These are phyloP conservation scores for Coccyzus lansbergi DNA, from an alignment of 2,797 vertebrate species.

Conservation along the genomic window DNA sequence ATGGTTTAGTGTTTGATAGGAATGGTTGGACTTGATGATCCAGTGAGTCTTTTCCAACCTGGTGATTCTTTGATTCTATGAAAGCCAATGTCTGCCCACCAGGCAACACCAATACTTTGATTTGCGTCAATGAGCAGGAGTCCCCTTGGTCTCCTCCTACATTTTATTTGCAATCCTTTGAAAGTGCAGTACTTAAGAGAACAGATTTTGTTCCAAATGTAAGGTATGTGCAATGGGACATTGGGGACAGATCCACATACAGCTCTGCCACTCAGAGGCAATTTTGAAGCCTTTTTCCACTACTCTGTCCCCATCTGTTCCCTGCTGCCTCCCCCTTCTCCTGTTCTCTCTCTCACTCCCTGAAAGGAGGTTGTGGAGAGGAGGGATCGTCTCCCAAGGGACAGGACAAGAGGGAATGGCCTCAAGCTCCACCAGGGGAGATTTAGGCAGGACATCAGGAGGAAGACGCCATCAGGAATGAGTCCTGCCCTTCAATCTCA, in stretches of 20 bases:
- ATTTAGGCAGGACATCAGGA: no score
- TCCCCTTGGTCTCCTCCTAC: background rate
- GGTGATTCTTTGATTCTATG: no score
- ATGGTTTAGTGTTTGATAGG: no score
- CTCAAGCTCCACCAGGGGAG: no score
- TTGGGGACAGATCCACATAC: accelerated
- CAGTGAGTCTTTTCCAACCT: no score
- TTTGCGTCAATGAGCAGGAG: accelerated
- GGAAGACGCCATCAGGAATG: background rate
- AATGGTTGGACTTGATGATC: no score
- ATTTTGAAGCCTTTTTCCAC: background rate
- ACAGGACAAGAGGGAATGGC: no score
- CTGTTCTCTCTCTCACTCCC: background rate
- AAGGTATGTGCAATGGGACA: background rate
- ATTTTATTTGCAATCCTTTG: background rate
- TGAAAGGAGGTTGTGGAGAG: no score
- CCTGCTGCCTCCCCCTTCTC: background rate
- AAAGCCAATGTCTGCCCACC: background rate
- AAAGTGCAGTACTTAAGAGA: background rate
- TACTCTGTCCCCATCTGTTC: background rate
- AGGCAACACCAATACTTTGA: background rate
- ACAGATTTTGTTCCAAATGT: background rate
- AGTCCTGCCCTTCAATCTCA: background rate
- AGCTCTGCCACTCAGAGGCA: background rate
- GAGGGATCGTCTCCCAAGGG: no score